Evolutionary conservation across 92 coral and sea anemone genomes (phyloP).

Genomic region (Ricordea florida): DNA sequence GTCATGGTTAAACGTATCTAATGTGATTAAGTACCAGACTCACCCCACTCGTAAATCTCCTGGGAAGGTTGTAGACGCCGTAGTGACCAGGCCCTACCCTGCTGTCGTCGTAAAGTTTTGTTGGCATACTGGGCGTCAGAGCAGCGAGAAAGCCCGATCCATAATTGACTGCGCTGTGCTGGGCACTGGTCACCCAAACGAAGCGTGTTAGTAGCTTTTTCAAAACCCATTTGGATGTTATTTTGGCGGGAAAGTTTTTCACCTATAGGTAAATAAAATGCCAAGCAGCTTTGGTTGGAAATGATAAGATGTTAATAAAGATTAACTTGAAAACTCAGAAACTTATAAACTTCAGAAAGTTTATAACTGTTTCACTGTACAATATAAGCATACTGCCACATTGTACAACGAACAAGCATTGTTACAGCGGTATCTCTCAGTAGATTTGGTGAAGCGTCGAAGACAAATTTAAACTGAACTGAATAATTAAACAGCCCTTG

Average conservation of each 20-base stretch:
- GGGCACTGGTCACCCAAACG: conserved; percentile 73
- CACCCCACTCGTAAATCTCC: conserved; percentile 41
- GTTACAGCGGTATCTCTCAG: no score
- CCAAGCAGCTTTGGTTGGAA: no score
- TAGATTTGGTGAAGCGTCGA: no score
- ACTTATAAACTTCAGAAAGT: no score
- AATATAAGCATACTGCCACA: no score
- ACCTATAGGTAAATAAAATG: conserved; percentile 12
- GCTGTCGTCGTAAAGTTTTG: conserved; percentile 67
- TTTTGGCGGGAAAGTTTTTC: conserved; percentile 46
- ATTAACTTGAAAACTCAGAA: no score
- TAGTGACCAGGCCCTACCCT: conserved; percentile 57
- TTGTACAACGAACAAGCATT: no score
- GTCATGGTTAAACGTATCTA: no score
- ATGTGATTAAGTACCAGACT: background rate
- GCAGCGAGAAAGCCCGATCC: conserved; percentile 61
- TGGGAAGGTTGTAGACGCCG: conserved; percentile 54
- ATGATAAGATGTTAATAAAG: no score
- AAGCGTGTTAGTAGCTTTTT: conserved; percentile 51
- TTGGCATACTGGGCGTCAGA: conserved; percentile 74
- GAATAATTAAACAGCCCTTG: no score
- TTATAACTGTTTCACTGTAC: no score
- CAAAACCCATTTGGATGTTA: conserved; percentile 24
- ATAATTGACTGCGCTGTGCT: conserved; percentile 75
- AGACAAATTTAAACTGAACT: no score